Conservation (phyloP, 1,140 invertebrate species). For the Brachionus calyciflorus region DNA sequence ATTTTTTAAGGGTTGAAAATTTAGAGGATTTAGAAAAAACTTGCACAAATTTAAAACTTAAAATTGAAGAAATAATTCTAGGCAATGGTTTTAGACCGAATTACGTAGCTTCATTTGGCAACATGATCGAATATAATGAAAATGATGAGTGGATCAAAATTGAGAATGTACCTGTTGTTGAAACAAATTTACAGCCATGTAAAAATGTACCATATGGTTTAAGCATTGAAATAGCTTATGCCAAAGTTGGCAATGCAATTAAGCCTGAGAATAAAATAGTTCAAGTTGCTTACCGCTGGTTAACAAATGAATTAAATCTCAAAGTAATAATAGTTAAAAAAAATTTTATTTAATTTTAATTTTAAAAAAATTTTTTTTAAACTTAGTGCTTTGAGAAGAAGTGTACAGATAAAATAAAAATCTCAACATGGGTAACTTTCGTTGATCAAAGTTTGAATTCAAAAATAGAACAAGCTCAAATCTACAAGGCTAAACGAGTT, state of each 20-base stretch:
- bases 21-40: not conserved
- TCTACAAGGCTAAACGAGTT: not conserved
- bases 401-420: not conserved
- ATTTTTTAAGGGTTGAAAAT: not conserved
- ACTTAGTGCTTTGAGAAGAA: not conserved
- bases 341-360: not conserved
- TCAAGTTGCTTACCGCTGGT: not conserved
- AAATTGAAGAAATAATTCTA: not conserved
- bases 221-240: slow-evolving; percentile 30
- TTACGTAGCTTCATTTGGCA: not conserved
- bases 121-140: not conserved
- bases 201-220: not conserved
- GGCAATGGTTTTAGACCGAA: not conserved
- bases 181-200: slow-evolving; percentile 18
- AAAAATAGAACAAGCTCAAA: not conserved
- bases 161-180: not conserved
- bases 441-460: not conserved
- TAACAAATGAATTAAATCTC: not conserved
- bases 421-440: slow-evolving; percentile 22
- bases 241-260: slow-evolving; percentile 6
- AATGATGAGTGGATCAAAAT: not conserved
- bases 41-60: not conserved
- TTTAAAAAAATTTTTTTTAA: not conserved
- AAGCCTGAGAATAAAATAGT: slow-evolving; percentile 11
- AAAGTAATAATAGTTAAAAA: not conserved